Evolutionary conservation across 2,888 invertebrate species (phyloP), one percentile per base, ranked within the genome.

Genomic region (Copidosoma aretas): DNA sequence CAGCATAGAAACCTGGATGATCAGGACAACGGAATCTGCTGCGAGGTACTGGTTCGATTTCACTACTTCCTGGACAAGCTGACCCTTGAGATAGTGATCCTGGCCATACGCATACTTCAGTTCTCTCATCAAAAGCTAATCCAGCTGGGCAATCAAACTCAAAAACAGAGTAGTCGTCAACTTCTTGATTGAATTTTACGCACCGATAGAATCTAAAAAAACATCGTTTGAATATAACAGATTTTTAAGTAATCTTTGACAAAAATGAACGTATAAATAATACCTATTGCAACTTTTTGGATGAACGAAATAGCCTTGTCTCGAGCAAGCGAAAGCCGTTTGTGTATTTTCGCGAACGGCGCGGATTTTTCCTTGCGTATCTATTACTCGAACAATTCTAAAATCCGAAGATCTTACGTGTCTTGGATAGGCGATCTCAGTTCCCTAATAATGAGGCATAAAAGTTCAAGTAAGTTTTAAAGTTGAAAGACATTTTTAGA

Each of bases 81-180:
- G 90, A 89, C 1, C 91, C 89, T 80, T 90, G 85, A 0, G 91
- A 87, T 58, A 91, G 81, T 66, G 91, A 90, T 60, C 91, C 91
- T 0, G 93, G 92, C 93, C 93, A 93, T 8, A 92, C 92, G 79
- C 93, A 93, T 60, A 92, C 91, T 79, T 92, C 92, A 76, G 90
- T 91, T 22, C 89, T 86, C 61, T 89, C 88, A 80, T 93, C 93
- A 81, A 93, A 93, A 0, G 91, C 91, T 65, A 93, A 82, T 10
- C 93, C 93, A 25, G 89, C 88, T 0, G 93, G 93, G 77, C 93
- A 93, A 81, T 91, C 91, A 81, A 92, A 93, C 80, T 93, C 92
- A 81, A 93, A 93, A 52, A 92, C 91, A 21, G 91, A 91, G 79
- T 89, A 93, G 77, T 92, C 91, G 22, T 91, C 89, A 0, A 89